Evolutionary conservation across 2,113 vertebrate species (phyloP).

Genomic region (Tupaia chinensis): DNA sequence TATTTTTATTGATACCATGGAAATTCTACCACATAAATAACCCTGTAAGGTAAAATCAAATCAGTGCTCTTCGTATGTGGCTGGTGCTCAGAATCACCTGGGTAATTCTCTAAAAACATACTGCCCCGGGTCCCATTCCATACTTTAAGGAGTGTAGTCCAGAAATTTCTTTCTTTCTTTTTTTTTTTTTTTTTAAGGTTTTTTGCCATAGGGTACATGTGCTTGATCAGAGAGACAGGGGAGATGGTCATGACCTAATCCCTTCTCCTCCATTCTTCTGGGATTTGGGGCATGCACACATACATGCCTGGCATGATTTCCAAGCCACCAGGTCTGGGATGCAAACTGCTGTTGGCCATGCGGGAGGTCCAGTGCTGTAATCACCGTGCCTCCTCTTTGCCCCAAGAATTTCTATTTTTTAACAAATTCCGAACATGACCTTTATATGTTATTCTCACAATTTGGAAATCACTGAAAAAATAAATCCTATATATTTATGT

Average conservation of each 20-base stretch:
- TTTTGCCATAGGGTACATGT: too few species aligned
- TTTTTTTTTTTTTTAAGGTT: too few species aligned
- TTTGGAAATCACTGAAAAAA: background rate
- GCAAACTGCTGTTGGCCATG: too few species aligned
- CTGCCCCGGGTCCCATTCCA: background rate
- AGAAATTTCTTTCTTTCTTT: background rate
- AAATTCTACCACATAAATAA: conserved; percentile 30
- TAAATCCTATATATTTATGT: background rate
- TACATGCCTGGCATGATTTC: too few species aligned
- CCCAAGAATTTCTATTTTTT: conserved; percentile 12
- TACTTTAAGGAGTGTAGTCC: background rate
- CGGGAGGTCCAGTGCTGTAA: too few species aligned
- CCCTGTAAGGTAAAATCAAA: conserved; percentile 47
- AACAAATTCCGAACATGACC: conserved; percentile 37
- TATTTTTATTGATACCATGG: conserved; percentile 52
- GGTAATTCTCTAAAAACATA: conserved; percentile 44
- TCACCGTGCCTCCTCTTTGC: too few species aligned
- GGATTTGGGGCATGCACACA: too few species aligned
- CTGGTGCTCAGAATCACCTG: background rate
- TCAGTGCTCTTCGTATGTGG: background rate
- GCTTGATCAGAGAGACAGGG: too few species aligned
- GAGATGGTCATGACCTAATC: too few species aligned
- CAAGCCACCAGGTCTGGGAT: too few species aligned
- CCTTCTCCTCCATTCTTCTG: too few species aligned
- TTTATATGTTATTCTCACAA: conserved; percentile 1